Conservation (phyloP, 1,140 invertebrate species). For the Colletes latitarsis region DNA sequence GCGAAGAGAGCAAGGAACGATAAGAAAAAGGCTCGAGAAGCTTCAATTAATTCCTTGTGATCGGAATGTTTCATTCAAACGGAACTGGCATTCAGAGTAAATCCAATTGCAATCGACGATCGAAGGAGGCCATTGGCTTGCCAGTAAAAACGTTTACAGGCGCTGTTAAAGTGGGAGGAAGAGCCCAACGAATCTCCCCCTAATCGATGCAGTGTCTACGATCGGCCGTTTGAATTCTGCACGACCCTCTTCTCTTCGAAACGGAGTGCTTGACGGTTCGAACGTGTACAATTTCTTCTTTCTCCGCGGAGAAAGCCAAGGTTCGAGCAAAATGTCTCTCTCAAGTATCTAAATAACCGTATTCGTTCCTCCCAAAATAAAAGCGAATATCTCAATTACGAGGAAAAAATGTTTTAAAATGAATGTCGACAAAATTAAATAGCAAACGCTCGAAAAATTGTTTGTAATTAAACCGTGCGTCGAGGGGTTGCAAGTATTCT, state of each 20-base stretch:
- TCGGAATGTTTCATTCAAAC: constrained; percentile 27
- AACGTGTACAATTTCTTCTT: background rate
- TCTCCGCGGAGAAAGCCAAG: background rate
- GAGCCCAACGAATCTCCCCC: background rate
- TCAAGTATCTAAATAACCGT: no score
- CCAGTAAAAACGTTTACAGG: constrained; percentile 22
- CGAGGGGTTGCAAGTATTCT: no score
- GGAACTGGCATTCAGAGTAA: constrained; percentile 19
- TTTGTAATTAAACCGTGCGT: no score
- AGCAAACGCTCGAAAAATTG: no score
- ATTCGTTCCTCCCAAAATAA: no score
- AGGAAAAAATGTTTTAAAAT: no score
- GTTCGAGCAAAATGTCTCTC: no score
- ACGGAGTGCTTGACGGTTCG: no score
- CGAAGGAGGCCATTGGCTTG: background rate
- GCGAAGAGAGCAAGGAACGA: background rate
- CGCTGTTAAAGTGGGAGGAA: constrained; percentile 3
- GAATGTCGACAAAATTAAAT: no score
- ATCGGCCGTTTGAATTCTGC: background rate
- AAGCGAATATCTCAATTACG: no score
- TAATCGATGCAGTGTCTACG: constrained; percentile 17
- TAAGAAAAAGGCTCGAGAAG: background rate
- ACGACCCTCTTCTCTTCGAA: background rate
- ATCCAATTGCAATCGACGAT: background rate
- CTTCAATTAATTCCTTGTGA: constrained; percentile 36